A percentile compares a stretch with the other conserved stretches of the same genome.
Conservation (phyloP, 2,888 invertebrate genomes). For the Caenorhabditis sp. region DNA sequence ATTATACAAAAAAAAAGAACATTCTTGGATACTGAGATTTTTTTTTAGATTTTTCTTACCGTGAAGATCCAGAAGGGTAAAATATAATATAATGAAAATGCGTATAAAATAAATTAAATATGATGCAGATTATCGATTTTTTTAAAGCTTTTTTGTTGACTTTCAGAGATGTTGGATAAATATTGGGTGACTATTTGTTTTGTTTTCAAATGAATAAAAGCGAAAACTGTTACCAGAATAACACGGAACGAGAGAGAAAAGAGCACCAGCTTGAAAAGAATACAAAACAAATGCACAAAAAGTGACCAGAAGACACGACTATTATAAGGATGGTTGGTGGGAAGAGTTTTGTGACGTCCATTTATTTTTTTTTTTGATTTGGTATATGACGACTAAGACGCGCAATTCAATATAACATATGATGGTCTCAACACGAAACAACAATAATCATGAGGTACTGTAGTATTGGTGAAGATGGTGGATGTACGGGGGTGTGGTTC, state of each 20-base stretch:
- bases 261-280: background rate
- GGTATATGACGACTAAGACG: background rate
- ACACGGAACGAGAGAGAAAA: background rate
- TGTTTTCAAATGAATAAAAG: too few relatives aligned
- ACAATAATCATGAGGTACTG: conserved; percentile 2
- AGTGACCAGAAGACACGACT: conserved; percentile 1
- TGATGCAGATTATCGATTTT: background rate
- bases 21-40: background rate
- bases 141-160: background rate
- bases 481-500: too few relatives aligned
- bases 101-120: background rate
- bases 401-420: background rate
- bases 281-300: background rate
- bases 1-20: background rate
- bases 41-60: background rate
- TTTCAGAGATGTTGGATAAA: too few relatives aligned
- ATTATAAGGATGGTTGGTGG: background rate
- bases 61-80: background rate
- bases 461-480: background rate
- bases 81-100: background rate
- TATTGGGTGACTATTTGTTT: too few relatives aligned
- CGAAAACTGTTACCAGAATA: background rate
- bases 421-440: background rate
- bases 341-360: background rate
- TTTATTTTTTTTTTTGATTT: too few relatives aligned